Percentiles rank a stretch among this genome's conserved stretches.
These are phyloP conservation scores for Cassiopea andromeda DNA, from an alignment of 30 jellyfish, hydroid and myxozoan genomes.

Conservation along the genomic window DNA sequence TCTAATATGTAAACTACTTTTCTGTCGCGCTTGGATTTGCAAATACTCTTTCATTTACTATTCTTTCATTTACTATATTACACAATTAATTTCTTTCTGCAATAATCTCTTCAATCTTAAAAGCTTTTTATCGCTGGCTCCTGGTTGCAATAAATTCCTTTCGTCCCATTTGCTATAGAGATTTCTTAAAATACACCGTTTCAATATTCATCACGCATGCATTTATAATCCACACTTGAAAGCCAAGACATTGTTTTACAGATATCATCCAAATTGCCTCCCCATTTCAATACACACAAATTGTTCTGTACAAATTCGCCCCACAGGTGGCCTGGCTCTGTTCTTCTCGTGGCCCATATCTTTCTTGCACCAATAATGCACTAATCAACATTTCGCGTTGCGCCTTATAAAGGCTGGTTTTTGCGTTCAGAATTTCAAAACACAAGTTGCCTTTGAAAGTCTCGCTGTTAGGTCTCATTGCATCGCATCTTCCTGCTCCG, in stretches of 20 bases:
- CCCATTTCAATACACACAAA: neutral
- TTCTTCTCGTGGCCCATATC: neutral
- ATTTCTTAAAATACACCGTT: neutral
- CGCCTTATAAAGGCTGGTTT: neutral
- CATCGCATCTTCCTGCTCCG: too few relatives aligned
- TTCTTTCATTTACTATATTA: neutral
- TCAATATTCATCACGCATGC: neutral
- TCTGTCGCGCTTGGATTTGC: neutral
- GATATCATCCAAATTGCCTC: neutral
- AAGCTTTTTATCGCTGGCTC: neutral
- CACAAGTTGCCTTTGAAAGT: too few relatives aligned
- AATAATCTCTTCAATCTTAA: neutral
- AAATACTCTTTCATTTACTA: neutral
- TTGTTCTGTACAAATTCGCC: neutral
- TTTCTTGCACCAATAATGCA: neutral
- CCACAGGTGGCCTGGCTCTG: neutral
- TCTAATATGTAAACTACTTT: neutral
- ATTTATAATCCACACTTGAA: neutral
- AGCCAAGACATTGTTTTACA: neutral
- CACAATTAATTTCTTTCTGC: neutral
- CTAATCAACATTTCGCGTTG: neutral
- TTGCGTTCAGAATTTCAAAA: too few relatives aligned
- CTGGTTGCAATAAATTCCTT: neutral
- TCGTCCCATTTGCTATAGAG: neutral
- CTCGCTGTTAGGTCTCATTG: too few relatives aligned